Evolutionary conservation across 2,888 invertebrate genomes (phyloP).

Genomic region (Spatulosminthurus flaviceps): DNA sequence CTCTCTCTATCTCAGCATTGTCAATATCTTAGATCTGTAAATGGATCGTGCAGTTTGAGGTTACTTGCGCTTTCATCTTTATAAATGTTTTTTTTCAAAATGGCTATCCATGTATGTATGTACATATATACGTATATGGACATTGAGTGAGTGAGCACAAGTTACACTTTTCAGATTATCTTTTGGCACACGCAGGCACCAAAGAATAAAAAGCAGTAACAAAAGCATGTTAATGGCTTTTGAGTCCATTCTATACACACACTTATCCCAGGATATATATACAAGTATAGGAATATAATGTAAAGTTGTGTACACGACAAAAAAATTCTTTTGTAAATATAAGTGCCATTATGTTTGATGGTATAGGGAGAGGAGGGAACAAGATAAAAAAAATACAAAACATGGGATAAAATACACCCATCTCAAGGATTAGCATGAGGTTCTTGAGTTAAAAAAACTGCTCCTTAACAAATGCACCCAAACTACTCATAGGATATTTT

Average conservation of each 20-base stretch:
- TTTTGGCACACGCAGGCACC: slow-evolving; percentile 11
- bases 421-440: neutral
- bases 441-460: too few relatives aligned
- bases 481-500: too few relatives aligned
- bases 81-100: neutral
- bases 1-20: neutral
- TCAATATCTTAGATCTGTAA: neutral
- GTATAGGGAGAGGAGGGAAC: too few relatives aligned
- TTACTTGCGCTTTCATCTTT: neutral
- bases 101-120: neutral
- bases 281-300: neutral
- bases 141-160: too few relatives aligned
- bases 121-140: too few relatives aligned
- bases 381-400: too few relatives aligned
- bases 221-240: neutral
- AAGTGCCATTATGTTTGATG: too few relatives aligned
- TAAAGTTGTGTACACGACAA: too few relatives aligned
- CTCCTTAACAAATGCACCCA: too few relatives aligned
- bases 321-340: too few relatives aligned
- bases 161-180: neutral
- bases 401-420: too few relatives aligned
- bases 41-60: neutral
- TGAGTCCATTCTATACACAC: neutral
- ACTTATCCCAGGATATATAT: too few relatives aligned
- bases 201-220: neutral